Percentiles rank a stretch among this genome's conserved stretches.
Evolutionary conservation across 2,113 vertebrate species (phyloP).

Genomic region (Lepus americanus): DNA sequence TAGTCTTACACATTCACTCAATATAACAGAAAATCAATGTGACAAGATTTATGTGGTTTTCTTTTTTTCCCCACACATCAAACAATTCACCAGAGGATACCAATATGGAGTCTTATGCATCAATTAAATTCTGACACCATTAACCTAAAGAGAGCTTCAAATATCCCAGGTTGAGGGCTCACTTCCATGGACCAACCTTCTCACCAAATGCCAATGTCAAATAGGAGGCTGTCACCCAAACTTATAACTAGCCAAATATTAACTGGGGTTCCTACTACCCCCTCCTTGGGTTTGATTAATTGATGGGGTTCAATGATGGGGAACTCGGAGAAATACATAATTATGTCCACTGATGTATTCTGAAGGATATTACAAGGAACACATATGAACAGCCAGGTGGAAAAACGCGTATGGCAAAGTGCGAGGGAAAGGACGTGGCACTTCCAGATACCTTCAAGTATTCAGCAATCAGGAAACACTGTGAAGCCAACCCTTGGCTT

Average conservation of each 20-base stretch:
- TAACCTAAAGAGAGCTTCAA: neutral
- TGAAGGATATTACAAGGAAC: neutral
- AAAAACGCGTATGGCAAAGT: neutral
- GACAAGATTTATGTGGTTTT: no score
- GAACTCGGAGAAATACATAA: neutral
- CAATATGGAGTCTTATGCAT: no score
- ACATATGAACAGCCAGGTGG: neutral
- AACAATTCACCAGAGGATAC: neutral
- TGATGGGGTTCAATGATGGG: neutral
- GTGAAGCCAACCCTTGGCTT: neutral
- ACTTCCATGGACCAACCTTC: fast-evolving
- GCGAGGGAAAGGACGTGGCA: neutral
- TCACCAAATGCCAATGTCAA: neutral
- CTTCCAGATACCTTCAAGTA: neutral
- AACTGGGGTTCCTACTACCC: neutral
- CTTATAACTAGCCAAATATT: neutral
- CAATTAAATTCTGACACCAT: neutral
- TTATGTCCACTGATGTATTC: neutral
- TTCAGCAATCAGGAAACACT: no score
- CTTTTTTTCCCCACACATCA: neutral
- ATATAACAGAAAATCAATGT: no score
- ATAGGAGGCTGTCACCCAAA: neutral
- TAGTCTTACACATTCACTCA: no score
- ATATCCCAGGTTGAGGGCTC: neutral
- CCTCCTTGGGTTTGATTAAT: neutral